Conservation (phyloP, 92 coral and sea anemone species). For the Actinostola sp. region DNA sequence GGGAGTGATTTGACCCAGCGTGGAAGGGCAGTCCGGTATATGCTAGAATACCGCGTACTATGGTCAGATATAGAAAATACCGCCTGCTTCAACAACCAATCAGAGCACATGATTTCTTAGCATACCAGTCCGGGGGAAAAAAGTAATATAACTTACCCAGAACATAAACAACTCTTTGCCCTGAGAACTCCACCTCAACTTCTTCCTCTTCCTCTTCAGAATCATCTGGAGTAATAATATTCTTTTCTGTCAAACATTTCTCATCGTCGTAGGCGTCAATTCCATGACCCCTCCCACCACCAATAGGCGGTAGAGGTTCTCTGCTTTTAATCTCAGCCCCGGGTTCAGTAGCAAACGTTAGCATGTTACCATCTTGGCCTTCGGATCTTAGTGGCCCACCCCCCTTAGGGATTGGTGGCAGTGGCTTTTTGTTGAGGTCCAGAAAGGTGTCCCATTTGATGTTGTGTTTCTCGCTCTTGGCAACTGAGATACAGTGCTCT, state of each 20-base stretch:
- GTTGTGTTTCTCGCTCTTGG: slow-evolving; percentile 72
- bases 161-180: slow-evolving; percentile 94
- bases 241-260: slow-evolving; percentile 67
- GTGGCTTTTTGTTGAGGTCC: slow-evolving; percentile 86
- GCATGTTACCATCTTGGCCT: slow-evolving; percentile 52
- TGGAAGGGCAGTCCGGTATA: no score
- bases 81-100: no score
- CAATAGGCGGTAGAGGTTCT: slow-evolving; percentile 88
- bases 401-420: slow-evolving; percentile 94
- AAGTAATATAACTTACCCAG: slow-evolving; percentile 61
- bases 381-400: slow-evolving; percentile 94
- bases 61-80: no score
- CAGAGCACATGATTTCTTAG: no score
- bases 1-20: no score
- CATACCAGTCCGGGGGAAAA: background rate
- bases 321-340: slow-evolving; percentile 71
- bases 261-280: slow-evolving; percentile 59
- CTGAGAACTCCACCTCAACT: slow-evolving; percentile 75
- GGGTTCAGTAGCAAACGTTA: slow-evolving; percentile 88
- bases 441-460: slow-evolving; percentile 95
- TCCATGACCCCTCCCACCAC: slow-evolving; percentile 29
- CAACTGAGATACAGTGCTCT: slow-evolving; percentile 83
- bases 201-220: slow-evolving; percentile 66
- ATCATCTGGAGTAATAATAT: slow-evolving; percentile 57
- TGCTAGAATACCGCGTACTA: no score